Evolutionary conservation across 2,888 invertebrate genomes (phyloP).

Genomic region (Watsonalla cultraria): DNA sequence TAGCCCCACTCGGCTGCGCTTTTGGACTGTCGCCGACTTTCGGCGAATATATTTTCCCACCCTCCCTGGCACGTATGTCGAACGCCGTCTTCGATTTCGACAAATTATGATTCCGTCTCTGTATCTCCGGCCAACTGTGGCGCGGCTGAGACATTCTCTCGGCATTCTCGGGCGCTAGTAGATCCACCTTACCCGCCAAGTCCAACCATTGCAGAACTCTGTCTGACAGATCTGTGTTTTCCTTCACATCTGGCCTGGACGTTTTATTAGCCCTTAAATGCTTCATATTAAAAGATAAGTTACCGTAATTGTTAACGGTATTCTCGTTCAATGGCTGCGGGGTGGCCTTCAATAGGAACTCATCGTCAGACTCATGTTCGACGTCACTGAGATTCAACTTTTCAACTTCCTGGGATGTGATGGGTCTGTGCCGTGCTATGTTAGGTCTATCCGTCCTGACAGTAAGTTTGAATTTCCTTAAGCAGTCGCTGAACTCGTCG

Average conservation of each 20-base stretch:
- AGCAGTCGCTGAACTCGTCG: constrained; percentile 40
- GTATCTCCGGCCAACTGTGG: constrained; percentile 68
- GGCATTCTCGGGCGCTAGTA: constrained; percentile 51
- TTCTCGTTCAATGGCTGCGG: constrained; percentile 47
- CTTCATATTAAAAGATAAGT: constrained; percentile 47
- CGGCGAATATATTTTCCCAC: constrained; percentile 34
- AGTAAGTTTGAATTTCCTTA: constrained; percentile 52
- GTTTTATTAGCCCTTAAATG: constrained; percentile 57
- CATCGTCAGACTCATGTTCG: constrained; percentile 49
- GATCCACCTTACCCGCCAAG: constrained; percentile 81
- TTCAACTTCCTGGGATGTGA: constrained; percentile 42
- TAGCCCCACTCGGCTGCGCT: constrained; percentile 50
- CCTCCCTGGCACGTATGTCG: constrained; percentile 49
- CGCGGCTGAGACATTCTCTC: constrained; percentile 62
- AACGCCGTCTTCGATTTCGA: constrained; percentile 58
- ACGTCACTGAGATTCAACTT: constrained; percentile 52
- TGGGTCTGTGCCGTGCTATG: constrained; percentile 30
- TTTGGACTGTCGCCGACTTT: constrained; percentile 49
- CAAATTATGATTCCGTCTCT: constrained; percentile 44
- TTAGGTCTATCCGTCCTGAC: constrained; percentile 49
- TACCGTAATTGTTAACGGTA: constrained; percentile 34
- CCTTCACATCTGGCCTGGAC: constrained; percentile 47
- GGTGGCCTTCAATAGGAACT: constrained; percentile 43
- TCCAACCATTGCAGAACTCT: constrained; percentile 89
- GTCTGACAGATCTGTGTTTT: constrained; percentile 78